Evolutionary conservation across 2,113 vertebrate genomes (phyloP), one percentile per base, ranked within the genome.

Genomic region (Nansenia antarctica): DNA sequence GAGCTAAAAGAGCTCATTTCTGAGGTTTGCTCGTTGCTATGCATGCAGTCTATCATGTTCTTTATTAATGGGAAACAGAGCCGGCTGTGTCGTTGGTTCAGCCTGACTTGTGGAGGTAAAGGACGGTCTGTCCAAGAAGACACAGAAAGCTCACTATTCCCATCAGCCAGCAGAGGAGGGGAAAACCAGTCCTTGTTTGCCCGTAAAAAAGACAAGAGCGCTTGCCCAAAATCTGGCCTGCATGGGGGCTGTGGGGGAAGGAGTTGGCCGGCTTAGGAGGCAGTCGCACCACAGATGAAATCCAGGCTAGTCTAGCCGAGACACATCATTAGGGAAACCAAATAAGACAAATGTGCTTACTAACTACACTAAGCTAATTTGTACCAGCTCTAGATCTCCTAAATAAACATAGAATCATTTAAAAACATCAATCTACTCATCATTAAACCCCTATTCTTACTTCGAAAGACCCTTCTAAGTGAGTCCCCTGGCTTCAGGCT

Each of bases 61-160:
- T 12, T 55, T 27, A 55, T 11, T 55, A 55, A 55, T 27, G 53
- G 53, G 9, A 55, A 55, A 55, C 24, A 55, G 49, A 52, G 4
- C 9, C 53, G 20, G 3, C 2, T 27, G 24, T 55, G 52, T 27
- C 24, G 12, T 15, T 11, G 53, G 53, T 27, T 55, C 22, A 55
- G 53, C 53, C 22, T 55, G 24, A 55, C 45, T 49, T n/a, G 14
- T 26, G 53, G 24, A 55, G 15, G 45, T 9, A 52, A 31, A 65
- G 45, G 9, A 34, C 42, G 24, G 42, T 30, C 42, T 53, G 45
- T 65, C 42, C 63, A 32, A 30, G 14, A 65, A 29, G 30, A n/a
- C 52, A 69, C 52, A 64, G 64, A 59, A 18, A 22, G 4, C 9
- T 39, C 30, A 35, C 59, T 62, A 37, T 35, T 58, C 30, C 27